Evolutionary conservation across 2,888 invertebrate genomes (phyloP).

Genomic region (Halictus quadricinctus): DNA sequence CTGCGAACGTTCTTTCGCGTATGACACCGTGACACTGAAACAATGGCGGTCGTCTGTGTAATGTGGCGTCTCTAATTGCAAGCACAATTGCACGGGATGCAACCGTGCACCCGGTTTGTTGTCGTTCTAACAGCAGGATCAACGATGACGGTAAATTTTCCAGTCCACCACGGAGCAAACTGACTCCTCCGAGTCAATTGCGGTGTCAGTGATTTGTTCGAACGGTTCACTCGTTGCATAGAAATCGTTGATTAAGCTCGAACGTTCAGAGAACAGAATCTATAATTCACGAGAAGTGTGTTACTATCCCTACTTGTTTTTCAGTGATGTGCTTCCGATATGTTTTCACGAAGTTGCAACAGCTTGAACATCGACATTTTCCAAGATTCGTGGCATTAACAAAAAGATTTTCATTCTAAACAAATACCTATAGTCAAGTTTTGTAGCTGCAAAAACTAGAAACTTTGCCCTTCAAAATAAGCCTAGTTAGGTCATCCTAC

Average conservation of each 20-base stretch:
- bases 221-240: background rate
- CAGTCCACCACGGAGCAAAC: background rate
- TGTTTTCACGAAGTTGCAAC: background rate
- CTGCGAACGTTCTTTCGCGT: conserved; percentile 15
- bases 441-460: background rate
- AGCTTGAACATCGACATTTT: background rate
- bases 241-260: background rate
- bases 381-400: background rate
- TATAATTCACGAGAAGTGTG: background rate
- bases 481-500: background rate
- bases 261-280: background rate
- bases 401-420: background rate
- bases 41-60: background rate
- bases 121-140: background rate
- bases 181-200: background rate
- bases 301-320: background rate
- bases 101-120: background rate
- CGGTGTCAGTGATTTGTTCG: background rate
- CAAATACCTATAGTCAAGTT: too few species aligned
- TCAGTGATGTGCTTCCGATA: background rate
- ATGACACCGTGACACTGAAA: background rate
- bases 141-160: background rate
- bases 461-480: background rate
- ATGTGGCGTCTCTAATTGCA: background rate
- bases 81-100: background rate